These are phyloP conservation scores for Aurelia sp. DNA, from an alignment of 30 jellyfish, hydroid and myxozoan species.

Conservation along the genomic window DNA sequence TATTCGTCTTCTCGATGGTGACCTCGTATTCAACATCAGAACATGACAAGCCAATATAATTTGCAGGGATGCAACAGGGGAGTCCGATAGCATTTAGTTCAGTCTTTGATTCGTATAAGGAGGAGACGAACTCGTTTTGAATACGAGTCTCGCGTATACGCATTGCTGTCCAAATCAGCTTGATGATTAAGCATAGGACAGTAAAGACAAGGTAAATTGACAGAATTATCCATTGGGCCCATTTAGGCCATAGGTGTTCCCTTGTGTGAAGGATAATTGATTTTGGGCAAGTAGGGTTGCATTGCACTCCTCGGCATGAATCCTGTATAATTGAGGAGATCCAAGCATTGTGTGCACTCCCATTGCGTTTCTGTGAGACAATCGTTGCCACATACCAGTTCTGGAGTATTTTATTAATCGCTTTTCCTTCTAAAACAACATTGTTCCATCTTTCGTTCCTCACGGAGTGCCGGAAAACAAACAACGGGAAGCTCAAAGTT, in stretches of 20 bases:
- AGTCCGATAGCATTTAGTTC: constrained; percentile 57
- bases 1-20: constrained; percentile 5
- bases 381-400: constrained; percentile 50
- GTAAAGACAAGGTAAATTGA: constrained; percentile 16
- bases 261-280: constrained; percentile 27
- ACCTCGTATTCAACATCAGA: constrained; percentile 56
- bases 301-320: constrained; percentile 75
- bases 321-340: constrained; percentile 15
- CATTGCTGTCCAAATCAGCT: constrained; percentile 60
- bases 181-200: constrained; percentile 22
- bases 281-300: constrained; percentile 94
- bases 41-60: constrained; percentile 76
- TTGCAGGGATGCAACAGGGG: constrained; percentile 76
- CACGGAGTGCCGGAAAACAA: constrained; percentile 76
- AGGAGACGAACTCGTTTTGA: constrained; percentile 52
- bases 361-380: constrained; percentile 19
- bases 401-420: constrained; percentile 35
- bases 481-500: constrained; percentile 42
- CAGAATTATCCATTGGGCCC: constrained; percentile 56
- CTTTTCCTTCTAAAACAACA: constrained; percentile 57
- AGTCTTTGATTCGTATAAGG: constrained; percentile 34
- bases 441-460: constrained; percentile 50
- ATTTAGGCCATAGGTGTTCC: constrained; percentile 52
- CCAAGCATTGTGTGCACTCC: constrained; percentile 12
- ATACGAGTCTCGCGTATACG: constrained; percentile 39